These are phyloP conservation scores for Halocynthia aurantium DNA, from an alignment of 23 tunicate species.

Conservation along the genomic window DNA sequence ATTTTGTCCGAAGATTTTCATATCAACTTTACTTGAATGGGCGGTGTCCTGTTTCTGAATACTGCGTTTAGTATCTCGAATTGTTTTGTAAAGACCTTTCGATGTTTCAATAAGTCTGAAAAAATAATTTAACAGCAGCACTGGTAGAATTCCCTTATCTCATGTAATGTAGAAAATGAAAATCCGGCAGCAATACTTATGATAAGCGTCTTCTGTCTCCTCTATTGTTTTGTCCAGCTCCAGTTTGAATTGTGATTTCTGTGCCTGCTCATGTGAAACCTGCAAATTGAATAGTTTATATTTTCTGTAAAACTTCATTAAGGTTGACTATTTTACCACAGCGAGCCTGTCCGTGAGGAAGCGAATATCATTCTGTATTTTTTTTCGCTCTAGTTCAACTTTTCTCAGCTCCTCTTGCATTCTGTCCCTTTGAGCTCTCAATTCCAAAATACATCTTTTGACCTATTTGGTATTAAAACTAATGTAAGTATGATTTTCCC, in stretches of 20 bases:
- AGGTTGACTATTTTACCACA: conserved; percentile 19
- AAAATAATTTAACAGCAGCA: neutral
- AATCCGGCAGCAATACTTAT: neutral
- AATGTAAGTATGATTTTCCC: neutral
- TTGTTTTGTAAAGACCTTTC: conserved; percentile 21
- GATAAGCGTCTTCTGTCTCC: conserved; percentile 54
- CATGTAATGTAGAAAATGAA: neutral
- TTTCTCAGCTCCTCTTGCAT: conserved; percentile 29
- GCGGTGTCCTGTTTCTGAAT: neutral
- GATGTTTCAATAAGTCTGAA: conserved; percentile 29
- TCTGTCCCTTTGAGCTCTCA: conserved; percentile 39
- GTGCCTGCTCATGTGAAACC: conserved; percentile 34
- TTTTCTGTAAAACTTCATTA: neutral
- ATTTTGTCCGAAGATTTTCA: no score
- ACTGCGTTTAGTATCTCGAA: neutral
- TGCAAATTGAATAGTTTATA: neutral
- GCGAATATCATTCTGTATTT: conserved; percentile 42
- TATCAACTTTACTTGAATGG: neutral
- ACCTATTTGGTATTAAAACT: conserved; percentile 18
- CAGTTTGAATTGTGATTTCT: conserved; percentile 31
- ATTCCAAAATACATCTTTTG: conserved; percentile 49
- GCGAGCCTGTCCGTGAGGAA: conserved; percentile 44
- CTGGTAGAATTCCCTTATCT: neutral
- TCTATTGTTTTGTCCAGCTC: conserved; percentile 51
- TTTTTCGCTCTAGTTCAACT: conserved; percentile 26